Conservation (phyloP, 37 sponge, comb jelly and placozoan genomes). For the Hexactinellida sp. region DNA sequence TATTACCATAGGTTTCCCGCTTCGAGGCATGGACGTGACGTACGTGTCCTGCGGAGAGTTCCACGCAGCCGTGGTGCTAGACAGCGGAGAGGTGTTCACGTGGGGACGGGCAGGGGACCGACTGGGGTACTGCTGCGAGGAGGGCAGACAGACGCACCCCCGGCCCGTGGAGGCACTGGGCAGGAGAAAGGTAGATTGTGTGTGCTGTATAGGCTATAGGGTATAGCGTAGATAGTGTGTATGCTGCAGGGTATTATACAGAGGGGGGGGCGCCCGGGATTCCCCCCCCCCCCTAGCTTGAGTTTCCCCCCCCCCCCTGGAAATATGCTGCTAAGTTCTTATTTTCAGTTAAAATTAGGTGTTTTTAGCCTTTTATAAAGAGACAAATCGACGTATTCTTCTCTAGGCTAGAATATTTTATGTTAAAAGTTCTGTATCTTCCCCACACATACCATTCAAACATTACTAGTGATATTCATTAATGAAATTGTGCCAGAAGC, state of each 20-base stretch:
- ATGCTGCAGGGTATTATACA: constrained; percentile 29
- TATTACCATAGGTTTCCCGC: constrained; percentile 27
- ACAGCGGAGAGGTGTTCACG: constrained; percentile 71
- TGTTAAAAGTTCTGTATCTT: too few species aligned
- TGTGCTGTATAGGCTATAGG: constrained; percentile 22
- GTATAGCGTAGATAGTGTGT: constrained; percentile 48
- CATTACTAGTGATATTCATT: too few species aligned
- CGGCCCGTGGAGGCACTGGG: constrained; percentile 27
- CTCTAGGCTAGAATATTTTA: too few species aligned
- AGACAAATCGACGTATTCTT: too few species aligned
- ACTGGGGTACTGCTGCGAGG: constrained; percentile 34
- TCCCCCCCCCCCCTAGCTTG: too few species aligned
- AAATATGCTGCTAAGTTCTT: too few species aligned
- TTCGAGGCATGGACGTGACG: constrained; percentile 41
- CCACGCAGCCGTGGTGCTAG: constrained; percentile 74
- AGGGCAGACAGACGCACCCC: constrained; percentile 41
- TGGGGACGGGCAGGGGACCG: constrained; percentile 70
- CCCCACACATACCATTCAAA: too few species aligned
- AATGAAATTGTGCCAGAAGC: too few species aligned
- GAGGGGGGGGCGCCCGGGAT: too few species aligned
- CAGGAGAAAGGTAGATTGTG: neutral
- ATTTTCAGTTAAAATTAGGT: too few species aligned
- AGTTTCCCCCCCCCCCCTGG: too few species aligned
- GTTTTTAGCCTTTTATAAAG: too few species aligned
- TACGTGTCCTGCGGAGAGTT: constrained; percentile 56